Evolutionary conservation across 2,888 invertebrate species (phyloP).

Genomic region (Leptarthrus brevirostris): DNA sequence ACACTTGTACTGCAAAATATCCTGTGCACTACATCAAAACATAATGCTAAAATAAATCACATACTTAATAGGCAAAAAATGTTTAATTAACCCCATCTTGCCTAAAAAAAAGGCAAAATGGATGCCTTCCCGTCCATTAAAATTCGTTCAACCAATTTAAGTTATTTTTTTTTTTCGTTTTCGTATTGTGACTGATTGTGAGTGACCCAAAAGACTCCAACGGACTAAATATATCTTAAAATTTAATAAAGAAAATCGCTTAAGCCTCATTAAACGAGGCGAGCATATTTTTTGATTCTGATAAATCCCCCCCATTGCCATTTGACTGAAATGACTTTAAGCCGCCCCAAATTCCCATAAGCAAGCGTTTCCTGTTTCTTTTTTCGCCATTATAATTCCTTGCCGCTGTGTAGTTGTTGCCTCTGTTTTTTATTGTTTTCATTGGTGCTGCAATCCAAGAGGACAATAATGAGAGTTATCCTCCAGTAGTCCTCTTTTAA

Average conservation of each 20-base stretch:
- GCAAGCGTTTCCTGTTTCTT: slow-evolving; percentile 40
- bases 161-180: too few relatives aligned
- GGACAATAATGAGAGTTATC: slow-evolving; percentile 48
- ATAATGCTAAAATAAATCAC: too few relatives aligned
- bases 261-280: slow-evolving; percentile 52
- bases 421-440: slow-evolving; percentile 23
- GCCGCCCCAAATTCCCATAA: slow-evolving; percentile 46
- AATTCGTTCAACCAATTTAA: too few relatives aligned
- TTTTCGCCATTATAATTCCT: slow-evolving; percentile 44
- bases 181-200: too few relatives aligned
- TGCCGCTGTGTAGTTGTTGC: slow-evolving; percentile 14
- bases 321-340: slow-evolving; percentile 41
- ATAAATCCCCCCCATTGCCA: slow-evolving; percentile 49
- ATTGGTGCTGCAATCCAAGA: slow-evolving; percentile 45
- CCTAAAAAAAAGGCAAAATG: too few relatives aligned
- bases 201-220: too few relatives aligned
- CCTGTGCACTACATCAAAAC: too few relatives aligned
- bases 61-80: too few relatives aligned
- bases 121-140: too few relatives aligned
- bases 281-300: slow-evolving; percentile 52
- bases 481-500: slow-evolving; percentile 50
- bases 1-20: too few relatives aligned
- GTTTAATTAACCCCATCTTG: too few relatives aligned
- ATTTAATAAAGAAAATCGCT: slow-evolving; percentile 47
- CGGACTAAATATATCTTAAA: slow-evolving; percentile 29